These are phyloP conservation scores for Oxygymnocypris stewartii DNA, from an alignment of 2,113 vertebrate species.

Conservation along the genomic window DNA sequence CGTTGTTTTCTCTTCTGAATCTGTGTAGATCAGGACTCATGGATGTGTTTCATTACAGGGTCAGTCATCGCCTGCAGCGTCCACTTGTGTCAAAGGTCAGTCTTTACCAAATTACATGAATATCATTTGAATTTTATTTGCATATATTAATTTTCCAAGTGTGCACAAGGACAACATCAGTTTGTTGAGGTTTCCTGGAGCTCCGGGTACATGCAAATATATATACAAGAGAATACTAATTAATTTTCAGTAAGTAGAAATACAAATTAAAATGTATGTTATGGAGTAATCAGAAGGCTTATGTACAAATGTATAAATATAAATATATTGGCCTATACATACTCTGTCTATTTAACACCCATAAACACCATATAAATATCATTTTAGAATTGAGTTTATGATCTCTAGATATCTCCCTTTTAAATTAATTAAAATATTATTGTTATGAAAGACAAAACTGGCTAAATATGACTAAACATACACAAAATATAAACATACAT, in stretches of 20 bases:
- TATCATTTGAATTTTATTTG: not conserved
- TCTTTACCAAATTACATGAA: not conserved
- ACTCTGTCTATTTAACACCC: not conserved
- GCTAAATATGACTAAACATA: not conserved
- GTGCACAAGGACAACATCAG: not conserved
- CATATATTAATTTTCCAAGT: not conserved
- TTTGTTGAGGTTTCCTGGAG: not conserved
- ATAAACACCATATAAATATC: not conserved
- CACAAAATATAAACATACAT: no score
- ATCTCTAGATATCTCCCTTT: not conserved
- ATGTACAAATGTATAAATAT: not conserved
- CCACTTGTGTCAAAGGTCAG: conserved; percentile 14
- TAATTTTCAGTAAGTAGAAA: not conserved
- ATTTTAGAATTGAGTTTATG: not conserved
- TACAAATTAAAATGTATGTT: no score
- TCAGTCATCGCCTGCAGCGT: not conserved
- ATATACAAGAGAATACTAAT: not conserved
- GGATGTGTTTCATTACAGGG: not conserved
- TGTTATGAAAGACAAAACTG: not conserved
- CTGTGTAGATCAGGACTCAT: not conserved
- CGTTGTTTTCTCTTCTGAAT: not conserved
- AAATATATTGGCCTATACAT: not conserved
- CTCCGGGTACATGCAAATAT: not conserved
- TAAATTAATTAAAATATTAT: not conserved
- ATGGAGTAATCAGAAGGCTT: not conserved